Base-by-base conservation (phyloP, 2,888 invertebrate species). In the Perizoma affinitatum region DNA sequence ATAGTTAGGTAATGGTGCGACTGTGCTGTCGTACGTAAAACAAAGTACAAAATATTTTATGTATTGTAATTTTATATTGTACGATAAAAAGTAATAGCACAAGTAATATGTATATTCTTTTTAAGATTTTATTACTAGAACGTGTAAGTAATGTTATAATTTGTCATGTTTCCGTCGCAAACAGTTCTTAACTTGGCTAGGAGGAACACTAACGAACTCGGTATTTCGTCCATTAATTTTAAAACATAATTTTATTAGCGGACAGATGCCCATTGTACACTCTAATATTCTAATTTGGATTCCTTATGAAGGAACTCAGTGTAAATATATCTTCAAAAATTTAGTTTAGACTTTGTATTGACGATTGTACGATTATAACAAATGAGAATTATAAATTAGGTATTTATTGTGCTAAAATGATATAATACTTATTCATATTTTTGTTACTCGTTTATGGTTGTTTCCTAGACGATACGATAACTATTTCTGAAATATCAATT, bases 11-110 rank as follows among this genome's bases (percentile, higher is more conserved):
- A 81, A 85, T 79, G 72, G 84, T 86, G 82, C 88, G 89, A 83
- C 85, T 72, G 72, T 78, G 76, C 76, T 78, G 88, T 88, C 90
- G 90, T 85, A 80, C 83, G 83, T 80, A 78, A 84, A 86, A 89
- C 84, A 90, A 89, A 92, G 92, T 92, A 93, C 92, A 93, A 93
- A 91, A 90, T 91, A 90, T 88, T 88, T 88, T 89, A 89, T 90
- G 88, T 90, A 88, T 90, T 86, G 87, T 90, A 90, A 88, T 89
- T 86, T 86, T 86, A 87, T 88, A 76, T 87, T 89, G 85, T 88
- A 90, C 86, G 87, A 84, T 89, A 86, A 87, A 86, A 82, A 82
- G 74, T 85, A 85, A 87, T 88, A 88, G 86, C 87, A 84, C 90
- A 87, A 87, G 83, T 88, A 83, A 79, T 83, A 80, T 80, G 84